A percentile compares a stretch with the other conserved stretches of the same genome.
Evolutionary conservation across 2,888 invertebrate species (phyloP).

Genomic region (Tenthredo livida): DNA sequence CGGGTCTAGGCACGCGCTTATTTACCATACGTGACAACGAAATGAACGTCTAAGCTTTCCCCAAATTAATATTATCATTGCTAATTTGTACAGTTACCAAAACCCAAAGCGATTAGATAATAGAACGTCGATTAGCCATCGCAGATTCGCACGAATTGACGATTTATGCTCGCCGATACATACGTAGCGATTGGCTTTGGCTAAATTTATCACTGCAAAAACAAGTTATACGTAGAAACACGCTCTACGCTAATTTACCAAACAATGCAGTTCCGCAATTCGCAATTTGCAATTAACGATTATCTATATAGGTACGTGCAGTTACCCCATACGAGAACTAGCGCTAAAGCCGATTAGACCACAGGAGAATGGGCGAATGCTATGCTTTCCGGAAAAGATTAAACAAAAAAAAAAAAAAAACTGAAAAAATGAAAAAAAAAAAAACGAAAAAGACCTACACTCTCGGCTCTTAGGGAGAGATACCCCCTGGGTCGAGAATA

Average conservation of each 20-base stretch:
- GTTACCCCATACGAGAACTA: neutral
- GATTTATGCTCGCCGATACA: neutral
- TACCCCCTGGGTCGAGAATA: constrained; percentile 9
- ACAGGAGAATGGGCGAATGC: constrained; percentile 10
- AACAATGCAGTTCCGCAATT: constrained; percentile 42
- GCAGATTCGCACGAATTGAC: neutral
- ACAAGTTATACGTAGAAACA: constrained; percentile 31
- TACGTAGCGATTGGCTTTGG: constrained; percentile 6
- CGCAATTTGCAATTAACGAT: constrained; percentile 47
- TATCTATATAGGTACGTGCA: constrained; percentile 19
- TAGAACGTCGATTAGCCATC: constrained; percentile 6
- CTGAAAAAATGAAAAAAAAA: neutral
- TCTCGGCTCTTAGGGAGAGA: neutral
- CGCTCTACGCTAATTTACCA: constrained; percentile 23
- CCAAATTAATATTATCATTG: neutral
- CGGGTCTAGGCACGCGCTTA: neutral
- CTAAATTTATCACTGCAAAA: constrained; percentile 35
- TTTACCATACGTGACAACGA: neutral
- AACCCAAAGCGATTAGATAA: constrained; percentile 14
- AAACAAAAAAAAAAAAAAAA: neutral
- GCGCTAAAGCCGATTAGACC: neutral
- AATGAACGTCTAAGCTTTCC: neutral
- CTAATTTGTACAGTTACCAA: neutral
- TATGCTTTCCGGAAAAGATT: neutral
- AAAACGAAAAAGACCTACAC: neutral